Conservation (phyloP, 2,797 vertebrate genomes). For the Pseudotriccus pelzelni region DNA sequence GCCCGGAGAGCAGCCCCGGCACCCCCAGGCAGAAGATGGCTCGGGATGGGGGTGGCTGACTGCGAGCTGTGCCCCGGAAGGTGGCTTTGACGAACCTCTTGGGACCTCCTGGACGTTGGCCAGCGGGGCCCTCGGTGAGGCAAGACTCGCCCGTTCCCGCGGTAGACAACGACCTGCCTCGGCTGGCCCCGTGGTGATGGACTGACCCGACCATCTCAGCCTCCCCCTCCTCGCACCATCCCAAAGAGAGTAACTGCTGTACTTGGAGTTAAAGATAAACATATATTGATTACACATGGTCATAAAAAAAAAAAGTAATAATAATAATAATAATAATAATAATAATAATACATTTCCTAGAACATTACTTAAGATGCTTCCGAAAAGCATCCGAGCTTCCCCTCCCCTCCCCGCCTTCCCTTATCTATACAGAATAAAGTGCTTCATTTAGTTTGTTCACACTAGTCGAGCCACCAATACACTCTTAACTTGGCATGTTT, state of each 20-base stretch:
- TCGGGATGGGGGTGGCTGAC: neutral
- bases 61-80: neutral
- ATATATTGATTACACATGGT: constrained; percentile 64
- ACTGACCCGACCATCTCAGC: neutral
- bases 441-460: constrained; percentile 77
- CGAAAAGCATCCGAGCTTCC: constrained; percentile 53
- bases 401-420: constrained; percentile 50
- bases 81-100: neutral
- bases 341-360: constrained; percentile 64
- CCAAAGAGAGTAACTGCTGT: constrained; percentile 66
- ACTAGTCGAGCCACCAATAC: constrained; percentile 59
- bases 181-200: neutral
- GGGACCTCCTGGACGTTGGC: neutral
- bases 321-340: constrained; percentile 38
- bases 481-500: constrained; percentile 35
- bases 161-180: neutral
- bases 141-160: neutral
- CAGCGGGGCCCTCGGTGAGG: accelerated
- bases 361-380: constrained; percentile 49
- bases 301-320: constrained; percentile 36
- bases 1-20: neutral
- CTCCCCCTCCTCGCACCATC: constrained; percentile 29
- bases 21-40: neutral
- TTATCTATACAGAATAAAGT: constrained; percentile 82
- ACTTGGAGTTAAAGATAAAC: constrained; percentile 62